These are phyloP conservation scores for Ephestia elutella DNA, from an alignment of 1,140 invertebrate genomes.

Conservation along the genomic window DNA sequence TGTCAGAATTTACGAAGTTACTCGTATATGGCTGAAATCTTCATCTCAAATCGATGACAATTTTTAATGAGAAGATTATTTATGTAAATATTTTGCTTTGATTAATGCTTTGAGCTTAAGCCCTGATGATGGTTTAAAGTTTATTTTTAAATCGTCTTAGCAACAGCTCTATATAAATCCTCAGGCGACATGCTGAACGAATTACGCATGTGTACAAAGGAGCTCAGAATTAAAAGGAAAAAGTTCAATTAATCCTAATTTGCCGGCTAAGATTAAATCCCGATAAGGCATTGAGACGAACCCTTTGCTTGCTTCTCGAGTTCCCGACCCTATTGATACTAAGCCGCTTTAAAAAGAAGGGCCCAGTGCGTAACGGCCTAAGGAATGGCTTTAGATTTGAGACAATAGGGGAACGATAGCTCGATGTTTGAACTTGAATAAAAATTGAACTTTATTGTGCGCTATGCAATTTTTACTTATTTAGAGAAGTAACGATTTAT, in stretches of 20 bases:
- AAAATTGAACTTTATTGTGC: not conserved
- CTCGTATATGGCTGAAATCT: no score
- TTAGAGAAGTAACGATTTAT: not conserved
- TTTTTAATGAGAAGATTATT: no score
- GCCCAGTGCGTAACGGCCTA: slow-evolving; percentile 61
- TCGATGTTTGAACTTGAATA: slow-evolving; percentile 10
- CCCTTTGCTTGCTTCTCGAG: slow-evolving; percentile 57
- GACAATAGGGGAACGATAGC: slow-evolving; percentile 16
- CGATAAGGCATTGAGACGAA: slow-evolving; percentile 65
- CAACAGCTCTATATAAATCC: slow-evolving; percentile 37
- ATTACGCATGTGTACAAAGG: slow-evolving; percentile 57
- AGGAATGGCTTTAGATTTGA: slow-evolving; percentile 38
- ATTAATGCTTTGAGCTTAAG: no score
- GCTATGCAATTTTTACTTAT: not conserved
- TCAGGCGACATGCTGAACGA: slow-evolving; percentile 51
- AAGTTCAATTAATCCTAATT: slow-evolving; percentile 74
- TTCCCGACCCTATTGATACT: slow-evolving; percentile 52
- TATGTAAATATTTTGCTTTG: no score
- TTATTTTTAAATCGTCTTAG: no score
- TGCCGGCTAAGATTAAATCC: slow-evolving; percentile 64
- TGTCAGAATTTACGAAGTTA: no score
- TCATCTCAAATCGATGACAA: no score
- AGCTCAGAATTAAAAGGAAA: slow-evolving; percentile 58
- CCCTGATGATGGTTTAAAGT: no score
- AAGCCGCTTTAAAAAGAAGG: slow-evolving; percentile 70